Evolutionary conservation across 2,797 vertebrate species (phyloP), one percentile per base, ranked within the genome.

Genomic region (Knipowitschia caucasica): DNA sequence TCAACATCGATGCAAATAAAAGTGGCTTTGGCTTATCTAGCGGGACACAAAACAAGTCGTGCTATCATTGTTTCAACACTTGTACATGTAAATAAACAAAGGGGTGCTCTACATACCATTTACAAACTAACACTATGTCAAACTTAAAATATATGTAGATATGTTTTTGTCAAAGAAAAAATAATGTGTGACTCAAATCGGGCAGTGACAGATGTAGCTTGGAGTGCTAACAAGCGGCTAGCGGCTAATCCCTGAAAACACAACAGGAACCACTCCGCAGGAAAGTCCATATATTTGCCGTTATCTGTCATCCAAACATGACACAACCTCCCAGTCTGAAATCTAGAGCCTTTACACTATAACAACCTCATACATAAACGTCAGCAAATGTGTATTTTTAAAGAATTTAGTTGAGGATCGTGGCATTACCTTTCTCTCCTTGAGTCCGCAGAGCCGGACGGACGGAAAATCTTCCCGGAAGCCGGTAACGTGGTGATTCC

Each of bases 401-500:
- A 25, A 56, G 40, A 67, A 33, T 49, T 44, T 17, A 26, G 36
- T 38, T 33, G 8, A 59, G 67, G 68, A 76, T 46, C 52, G 56
- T 17, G 14, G 69, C 75, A 74, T 92, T 94, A 93, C 93, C 92
- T 92, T 92, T 91, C 85, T 93, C 92, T 94, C 92, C 92, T 93
- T 92, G 89, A 92, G 93, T 94, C 93, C 92, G 93, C 89, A 86
- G 79, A 92, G 89, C 92, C 92, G 92, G 93, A 94, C 93, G 92
- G 92, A 93, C 92, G 83, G 84, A 88, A 91, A 90, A 88, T 76
- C 86, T 90, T 90, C 87, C 92, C 92, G 92, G 93, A 94, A 94
- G 88, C 92, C 89, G 91, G 92, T 88, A 73, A 73, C 49, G 54
- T 60, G 78, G 78, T 82, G 79, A 74, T 89, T 90, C 89, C 89